Base-by-base conservation (phyloP, 2,888 invertebrate genomes). In the Coelopa pilipes region DNA sequence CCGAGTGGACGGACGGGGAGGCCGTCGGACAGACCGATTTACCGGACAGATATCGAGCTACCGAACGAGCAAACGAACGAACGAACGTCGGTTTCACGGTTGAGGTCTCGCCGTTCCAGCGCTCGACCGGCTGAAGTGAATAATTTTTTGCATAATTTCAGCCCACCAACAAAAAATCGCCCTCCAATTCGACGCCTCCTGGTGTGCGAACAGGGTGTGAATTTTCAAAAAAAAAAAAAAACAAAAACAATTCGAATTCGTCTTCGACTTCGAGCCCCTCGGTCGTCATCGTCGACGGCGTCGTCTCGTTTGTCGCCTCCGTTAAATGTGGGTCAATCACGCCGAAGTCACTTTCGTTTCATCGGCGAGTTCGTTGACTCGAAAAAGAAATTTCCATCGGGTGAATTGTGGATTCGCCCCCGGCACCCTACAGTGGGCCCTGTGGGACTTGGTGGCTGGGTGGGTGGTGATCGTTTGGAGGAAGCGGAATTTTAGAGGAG, bases 301-400 rank as follows among this genome's bases (percentile, higher is more conserved):
- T 13, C 53, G 13, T 53, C n/a, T 15, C 53, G 10, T 7, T 53
- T 53, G 53, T 11, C 53, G 15, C 15, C 53, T n/a, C 15, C 53
- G n/a, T 53, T n/a, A 19, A 70, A 70, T 62, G 70, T 70, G 15
- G 70, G 70, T 70, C 70, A 70, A 70, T 34, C 63, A 63, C 70
- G 70, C 50, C 62, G 70, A 70, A 70, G 62, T 63, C 62, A 62
- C 62, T 50, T 62, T 34, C 70, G 63, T 62, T 70, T 70, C 70
- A 50, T 45, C 70, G 53, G 21, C 45, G 63, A 70, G 70, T 70
- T 70, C 70, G 45, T 63, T 70, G 70, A 62, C 70, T 62, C 50
- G 49, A 50, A 70, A 70, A 62, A 70, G 50, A 50, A 63, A 63
- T 70, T 70, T 62, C 24, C 62, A 46, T n/a, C 19, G 63, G 46